Conservation (phyloP, 2,888 invertebrate genomes). For the Epirrita christyi region DNA sequence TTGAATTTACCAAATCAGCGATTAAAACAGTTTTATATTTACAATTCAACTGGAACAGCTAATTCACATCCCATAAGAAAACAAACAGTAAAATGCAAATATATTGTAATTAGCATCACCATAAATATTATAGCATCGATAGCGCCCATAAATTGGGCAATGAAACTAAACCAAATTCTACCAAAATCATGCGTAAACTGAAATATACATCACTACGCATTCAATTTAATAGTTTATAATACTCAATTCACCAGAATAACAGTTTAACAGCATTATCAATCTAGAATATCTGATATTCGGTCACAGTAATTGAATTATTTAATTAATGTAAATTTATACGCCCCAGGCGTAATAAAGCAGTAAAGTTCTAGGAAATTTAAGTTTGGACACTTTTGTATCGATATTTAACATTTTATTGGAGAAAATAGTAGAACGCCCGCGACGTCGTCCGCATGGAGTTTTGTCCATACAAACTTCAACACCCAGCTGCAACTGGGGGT, state of each 20-base stretch:
- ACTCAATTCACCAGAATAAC: conserved; percentile 36
- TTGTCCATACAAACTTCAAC: too few species aligned
- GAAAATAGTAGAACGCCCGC: too few species aligned
- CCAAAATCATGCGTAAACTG: conserved; percentile 57
- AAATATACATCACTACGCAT: conserved; percentile 51
- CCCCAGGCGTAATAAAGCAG: conserved; percentile 31
- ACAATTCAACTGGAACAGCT: not conserved
- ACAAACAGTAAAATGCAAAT: conserved; percentile 67
- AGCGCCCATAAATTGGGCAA: conserved; percentile 62
- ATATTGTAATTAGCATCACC: conserved; percentile 60
- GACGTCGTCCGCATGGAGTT: too few species aligned
- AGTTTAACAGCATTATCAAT: conserved; percentile 30
- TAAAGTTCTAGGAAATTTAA: conserved; percentile 27
- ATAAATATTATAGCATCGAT: conserved; percentile 62
- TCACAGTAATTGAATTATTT: conserved; percentile 33
- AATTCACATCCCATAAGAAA: conserved; percentile 43
- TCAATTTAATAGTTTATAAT: conserved; percentile 48
- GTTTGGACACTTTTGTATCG: conserved; percentile 33
- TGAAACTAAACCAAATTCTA: conserved; percentile 59
- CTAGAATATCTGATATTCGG: conserved; percentile 29
- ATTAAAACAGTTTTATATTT: not conserved
- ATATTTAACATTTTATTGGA: conserved; percentile 22
- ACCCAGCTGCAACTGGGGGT: too few species aligned
- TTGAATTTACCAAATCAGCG: too few species aligned
- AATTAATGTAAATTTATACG: conserved; percentile 35